These are phyloP conservation scores for Caloenas nicobarica DNA, from an alignment of 2,113 vertebrate species.

Conservation along the genomic window DNA sequence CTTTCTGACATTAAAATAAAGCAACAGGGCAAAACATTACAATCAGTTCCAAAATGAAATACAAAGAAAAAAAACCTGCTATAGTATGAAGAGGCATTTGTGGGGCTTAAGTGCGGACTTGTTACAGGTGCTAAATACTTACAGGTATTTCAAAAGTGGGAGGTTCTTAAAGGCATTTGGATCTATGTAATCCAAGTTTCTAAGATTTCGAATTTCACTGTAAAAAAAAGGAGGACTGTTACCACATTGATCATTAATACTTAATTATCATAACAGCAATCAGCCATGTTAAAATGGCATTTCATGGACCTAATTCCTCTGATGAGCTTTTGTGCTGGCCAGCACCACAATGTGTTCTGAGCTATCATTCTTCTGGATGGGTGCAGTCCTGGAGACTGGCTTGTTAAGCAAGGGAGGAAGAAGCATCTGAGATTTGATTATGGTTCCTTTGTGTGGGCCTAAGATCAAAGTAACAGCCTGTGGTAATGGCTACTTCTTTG, in stretches of 20 bases:
- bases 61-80: neutral
- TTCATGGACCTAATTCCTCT: neutral
- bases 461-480: neutral
- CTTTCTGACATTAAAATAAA: neutral
- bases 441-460: neutral
- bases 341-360: neutral
- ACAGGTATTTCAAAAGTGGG: conserved; percentile 92
- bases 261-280: neutral
- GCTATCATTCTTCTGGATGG: neutral
- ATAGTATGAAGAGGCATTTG: neutral
- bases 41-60: neutral
- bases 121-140: conserved; percentile 79
- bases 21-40: neutral
- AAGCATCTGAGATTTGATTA: neutral
- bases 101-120: neutral
- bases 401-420: neutral
- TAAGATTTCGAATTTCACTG: conserved; percentile 94
- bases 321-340: neutral
- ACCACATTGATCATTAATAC: neutral
- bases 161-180: conserved; percentile 88
- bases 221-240: conserved; percentile 26
- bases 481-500: neutral
- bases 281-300: neutral
- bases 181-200: conserved; percentile 84
- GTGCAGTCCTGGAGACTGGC: neutral